Evolutionary conservation across 2,797 vertebrate species (phyloP), one percentile per base, ranked within the genome.

Genomic region (Pangasius mekongensis): DNA sequence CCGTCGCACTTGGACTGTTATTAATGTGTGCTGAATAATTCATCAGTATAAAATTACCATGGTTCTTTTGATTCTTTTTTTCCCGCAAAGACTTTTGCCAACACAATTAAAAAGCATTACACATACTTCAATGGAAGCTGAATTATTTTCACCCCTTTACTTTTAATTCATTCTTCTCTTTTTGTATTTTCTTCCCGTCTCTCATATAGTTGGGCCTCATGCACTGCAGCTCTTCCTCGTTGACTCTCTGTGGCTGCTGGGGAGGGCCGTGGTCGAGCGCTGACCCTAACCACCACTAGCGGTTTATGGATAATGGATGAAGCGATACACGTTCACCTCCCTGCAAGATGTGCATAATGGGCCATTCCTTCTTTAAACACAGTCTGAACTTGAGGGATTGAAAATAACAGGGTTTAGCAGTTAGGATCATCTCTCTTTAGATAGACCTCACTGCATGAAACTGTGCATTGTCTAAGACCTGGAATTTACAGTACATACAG

Each of bases 11-110:
- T 93, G 92, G 92, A 94, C 94, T 91, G 94, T 96, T 97, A 96
- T 96, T 96, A 97, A 96, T 96, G 96, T 96, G 94, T 78, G 27
- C 93, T 97, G 95, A 96, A 97, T 97, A 94, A 97, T 97, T 97
- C 92, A 97, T 94, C 93, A 94, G 95, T 94, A 94, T 96, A 96
- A 97, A 96, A 97, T 96, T 96, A 97, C 95, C 95, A 96, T 96
- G 95, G 93, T 95, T 87, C 95, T 96, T 96, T 94, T 95, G 95
- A 96, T 91, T 90, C 85, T 11, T 87, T 86, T 88, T 71, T n/a
- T 27, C 22, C 78, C 2, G 18, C 80, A 94, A 94, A 95, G 94
- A 95, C 95, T 96, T 96, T 96, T 95, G 95, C 94, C 95, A 94
- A 94, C 95, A 95, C 95, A 96, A 96, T 97, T 97, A 96, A 96